Percentiles rank a stretch among this genome's conserved stretches.
These are phyloP conservation scores for Melanotaenia pygmaea DNA, from an alignment of 2,797 vertebrate species.

Conservation along the genomic window DNA sequence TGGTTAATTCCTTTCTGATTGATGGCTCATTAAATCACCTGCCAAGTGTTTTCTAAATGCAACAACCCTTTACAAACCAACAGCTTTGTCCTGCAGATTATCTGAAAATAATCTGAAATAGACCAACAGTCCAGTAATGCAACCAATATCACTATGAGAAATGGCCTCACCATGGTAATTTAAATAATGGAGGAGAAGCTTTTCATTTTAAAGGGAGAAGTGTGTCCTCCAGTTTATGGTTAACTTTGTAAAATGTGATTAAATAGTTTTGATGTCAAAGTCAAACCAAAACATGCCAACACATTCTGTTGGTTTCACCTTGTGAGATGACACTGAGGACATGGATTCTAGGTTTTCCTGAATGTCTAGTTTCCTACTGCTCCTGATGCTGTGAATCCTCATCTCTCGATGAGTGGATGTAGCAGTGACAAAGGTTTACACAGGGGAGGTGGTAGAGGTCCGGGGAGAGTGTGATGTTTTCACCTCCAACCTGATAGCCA, in stretches of 20 bases:
- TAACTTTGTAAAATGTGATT: too few relatives aligned
- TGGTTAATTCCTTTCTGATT: background rate
- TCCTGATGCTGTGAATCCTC: constrained; percentile 13
- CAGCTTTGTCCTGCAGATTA: background rate
- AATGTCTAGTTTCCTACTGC: constrained; percentile 46
- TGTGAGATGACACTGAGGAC: constrained; percentile 37
- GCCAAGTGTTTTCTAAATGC: background rate
- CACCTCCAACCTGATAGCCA: constrained; percentile 59
- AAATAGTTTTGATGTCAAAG: background rate
- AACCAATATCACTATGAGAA: background rate
- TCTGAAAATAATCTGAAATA: too few relatives aligned
- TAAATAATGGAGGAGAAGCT: too few relatives aligned
- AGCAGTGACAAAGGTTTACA: constrained; percentile 15
- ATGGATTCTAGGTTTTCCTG: constrained; percentile 28
- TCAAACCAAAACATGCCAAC: background rate
- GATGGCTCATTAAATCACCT: background rate
- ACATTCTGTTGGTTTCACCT: constrained; percentile 12
- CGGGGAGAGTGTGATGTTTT: constrained; percentile 26
- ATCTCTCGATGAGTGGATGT: constrained; percentile 31
- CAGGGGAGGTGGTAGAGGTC: background rate
- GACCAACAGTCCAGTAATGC: background rate
- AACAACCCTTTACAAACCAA: background rate
- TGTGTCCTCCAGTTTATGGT: too few relatives aligned
- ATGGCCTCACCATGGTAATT: background rate
- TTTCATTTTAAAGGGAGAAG: too few relatives aligned